These are phyloP conservation scores for Scelioninae gen. 2 DNA, from an alignment of 2,888 invertebrate species.

Conservation along the genomic window DNA sequence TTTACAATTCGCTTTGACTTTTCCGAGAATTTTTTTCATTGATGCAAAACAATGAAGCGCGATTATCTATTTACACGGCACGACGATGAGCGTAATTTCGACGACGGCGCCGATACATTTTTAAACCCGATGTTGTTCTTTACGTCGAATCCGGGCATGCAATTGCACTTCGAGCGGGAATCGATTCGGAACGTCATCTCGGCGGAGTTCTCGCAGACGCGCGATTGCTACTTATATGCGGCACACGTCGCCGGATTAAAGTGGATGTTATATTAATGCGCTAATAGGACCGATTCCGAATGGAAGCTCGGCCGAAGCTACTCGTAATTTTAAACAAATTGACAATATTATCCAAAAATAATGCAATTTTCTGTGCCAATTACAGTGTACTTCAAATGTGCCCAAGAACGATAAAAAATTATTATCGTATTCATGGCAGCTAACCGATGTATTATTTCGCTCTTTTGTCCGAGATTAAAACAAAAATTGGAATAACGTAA, in stretches of 20 bases:
- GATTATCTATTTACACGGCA: constrained; percentile 53
- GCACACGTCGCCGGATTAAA: constrained; percentile 41
- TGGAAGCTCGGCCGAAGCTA: too few relatives aligned
- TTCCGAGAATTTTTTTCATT: constrained; percentile 52
- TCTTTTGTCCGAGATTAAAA: too few relatives aligned
- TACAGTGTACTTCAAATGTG: too few relatives aligned
- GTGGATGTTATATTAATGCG: constrained; percentile 38
- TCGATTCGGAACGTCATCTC: constrained; percentile 41
- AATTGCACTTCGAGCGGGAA: constrained; percentile 3
- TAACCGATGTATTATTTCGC: too few relatives aligned
- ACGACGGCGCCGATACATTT: constrained; percentile 45
- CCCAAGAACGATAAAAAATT: too few relatives aligned
- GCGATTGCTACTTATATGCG: constrained; percentile 38
- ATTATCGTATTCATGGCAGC: too few relatives aligned
- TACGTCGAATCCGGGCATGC: constrained; percentile 1
- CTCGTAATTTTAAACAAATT: too few relatives aligned
- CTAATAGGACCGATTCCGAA: too few relatives aligned
- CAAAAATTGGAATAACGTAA: too few relatives aligned
- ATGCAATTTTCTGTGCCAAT: too few relatives aligned
- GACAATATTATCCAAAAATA: too few relatives aligned
- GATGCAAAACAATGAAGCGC: constrained; percentile 55
- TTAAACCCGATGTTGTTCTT: constrained; percentile 47
- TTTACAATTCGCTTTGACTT: constrained; percentile 55
- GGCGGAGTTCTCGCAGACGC: constrained; percentile 31
- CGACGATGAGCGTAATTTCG: constrained; percentile 44